phyloP scores from a whole-genome alignment of 2,113 vertebrate species.

The Dicentrarchus labrax region DNA sequence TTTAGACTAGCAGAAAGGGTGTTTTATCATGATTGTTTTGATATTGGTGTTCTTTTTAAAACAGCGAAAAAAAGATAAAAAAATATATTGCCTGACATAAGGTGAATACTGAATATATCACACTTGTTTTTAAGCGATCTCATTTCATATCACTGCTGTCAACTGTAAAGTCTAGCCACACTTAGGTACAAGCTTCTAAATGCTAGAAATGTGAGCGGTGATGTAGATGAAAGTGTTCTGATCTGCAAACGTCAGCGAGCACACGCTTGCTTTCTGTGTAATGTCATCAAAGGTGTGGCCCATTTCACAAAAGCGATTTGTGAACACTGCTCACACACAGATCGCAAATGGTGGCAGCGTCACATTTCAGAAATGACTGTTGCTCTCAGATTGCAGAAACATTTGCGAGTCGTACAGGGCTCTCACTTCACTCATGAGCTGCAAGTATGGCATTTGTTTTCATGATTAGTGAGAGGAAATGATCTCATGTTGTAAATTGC shows the following conservation, averaged over 20 bases:
- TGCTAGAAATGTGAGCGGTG: not conserved
- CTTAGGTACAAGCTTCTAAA: not conserved
- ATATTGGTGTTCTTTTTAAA: too few species aligned
- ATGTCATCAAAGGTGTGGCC: constrained; percentile 21
- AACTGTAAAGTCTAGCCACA: not conserved
- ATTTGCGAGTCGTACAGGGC: not conserved
- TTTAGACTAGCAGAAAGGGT: not conserved
- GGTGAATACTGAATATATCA: too few species aligned
- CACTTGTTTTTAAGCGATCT: not conserved
- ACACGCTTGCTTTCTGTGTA: constrained; percentile 7
- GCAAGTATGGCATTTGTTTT: constrained; percentile 4
- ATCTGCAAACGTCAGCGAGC: constrained; percentile 6
- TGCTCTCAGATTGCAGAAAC: not conserved
- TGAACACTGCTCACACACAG: constrained; percentile 7
- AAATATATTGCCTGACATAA: too few species aligned
- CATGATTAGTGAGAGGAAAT: not conserved
- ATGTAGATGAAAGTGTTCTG: constrained; percentile 10
- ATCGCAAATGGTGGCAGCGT: constrained; percentile 14
- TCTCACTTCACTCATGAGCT: not conserved
- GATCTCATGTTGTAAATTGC: not conserved
- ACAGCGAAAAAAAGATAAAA: too few species aligned
- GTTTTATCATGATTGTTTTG: too few species aligned
- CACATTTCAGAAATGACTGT: not conserved
- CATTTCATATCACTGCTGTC: constrained; percentile 1
- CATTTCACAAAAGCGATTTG: constrained; percentile 18